phyloP scores from a whole-genome alignment of 2,113 vertebrate genomes.

The Onychostruthus taczanowskii region DNA sequence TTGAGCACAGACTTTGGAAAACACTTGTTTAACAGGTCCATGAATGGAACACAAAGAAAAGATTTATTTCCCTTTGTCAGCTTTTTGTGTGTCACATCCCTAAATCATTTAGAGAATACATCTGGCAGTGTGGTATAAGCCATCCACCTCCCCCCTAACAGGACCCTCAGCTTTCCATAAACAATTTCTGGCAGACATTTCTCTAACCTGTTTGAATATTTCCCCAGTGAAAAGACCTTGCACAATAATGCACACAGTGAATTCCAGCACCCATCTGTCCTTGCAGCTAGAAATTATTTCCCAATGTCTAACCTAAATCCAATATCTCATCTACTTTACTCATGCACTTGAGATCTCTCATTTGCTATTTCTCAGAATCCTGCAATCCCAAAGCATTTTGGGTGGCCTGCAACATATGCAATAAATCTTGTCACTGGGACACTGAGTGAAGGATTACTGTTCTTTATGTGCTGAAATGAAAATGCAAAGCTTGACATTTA shows the following conservation, averaged over 20 bases:
- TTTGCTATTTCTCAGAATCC: background rate
- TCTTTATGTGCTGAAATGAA: constrained; percentile 17
- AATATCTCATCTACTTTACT: background rate
- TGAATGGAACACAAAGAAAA: background rate
- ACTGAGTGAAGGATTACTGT: constrained; percentile 26
- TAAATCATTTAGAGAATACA: background rate
- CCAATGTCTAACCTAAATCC: background rate
- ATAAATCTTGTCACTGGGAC: constrained; percentile 33
- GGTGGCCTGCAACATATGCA: background rate
- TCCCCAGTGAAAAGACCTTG: background rate
- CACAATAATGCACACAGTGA: background rate
- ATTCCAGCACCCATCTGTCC: background rate
- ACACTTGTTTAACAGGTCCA: background rate
- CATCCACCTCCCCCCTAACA: background rate
- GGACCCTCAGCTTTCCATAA: background rate
- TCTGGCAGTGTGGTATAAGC: background rate
- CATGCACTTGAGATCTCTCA: background rate
- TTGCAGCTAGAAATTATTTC: background rate
- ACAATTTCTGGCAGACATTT: background rate
- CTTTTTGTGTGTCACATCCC: background rate
- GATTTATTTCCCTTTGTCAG: background rate
- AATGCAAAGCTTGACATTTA: constrained; percentile 49
- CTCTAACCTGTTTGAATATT: background rate
- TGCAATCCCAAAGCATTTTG: background rate
- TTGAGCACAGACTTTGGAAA: background rate